Base-by-base conservation (phyloP, 1,140 invertebrate genomes). In the Drosophila rhopaloa region DNA sequence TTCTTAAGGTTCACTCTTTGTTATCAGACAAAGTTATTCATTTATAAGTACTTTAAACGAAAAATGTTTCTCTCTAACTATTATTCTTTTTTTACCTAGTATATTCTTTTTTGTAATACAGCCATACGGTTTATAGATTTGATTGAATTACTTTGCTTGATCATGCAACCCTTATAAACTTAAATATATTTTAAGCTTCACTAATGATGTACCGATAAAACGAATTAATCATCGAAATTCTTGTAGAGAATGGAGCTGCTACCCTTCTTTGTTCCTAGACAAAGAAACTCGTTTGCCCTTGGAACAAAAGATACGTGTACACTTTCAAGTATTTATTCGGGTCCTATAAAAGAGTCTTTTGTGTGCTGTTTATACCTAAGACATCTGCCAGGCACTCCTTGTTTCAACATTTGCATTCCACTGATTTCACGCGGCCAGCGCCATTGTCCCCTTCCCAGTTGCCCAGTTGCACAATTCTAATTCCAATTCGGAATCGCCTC, bases 391-490 rank as follows among this genome's bases (percentile, higher is more conserved):
- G 47, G 29, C 67, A 71, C 53, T 71, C 68, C 53, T 50, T 57
- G 5, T 5, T 29, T n/a, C n/a, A 19, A 19, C 43, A 70, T 70
- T 71, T 47, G 11, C 19, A 71, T 57, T 70, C 65, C 44, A 13
- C 37, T 14, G 56, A 56, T 56, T 44, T 48, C 50, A 9, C 19
- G 40, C 14, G 29, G 29, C 46, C 46, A 40, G 13, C 44, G 48
- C 46, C 51, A 16, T 37, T 51, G 46, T 46, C 41, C 41, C 48
- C 35, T 19, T 65, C 29, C 14, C 46, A 37, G 60, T 44, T 68
- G 60, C 47, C 35, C 55, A 56, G 58, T 80, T 67, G 81, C 79
- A 76, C 46, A 59, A 77, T 77, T 76, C 63, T 66, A 74, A 63
- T 81, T 62, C 60, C 62, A 67, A 68, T 83, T 48, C 61, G 47